These are phyloP conservation scores for Dendrolimus houi DNA, from an alignment of 2,888 invertebrate species.

Conservation along the genomic window DNA sequence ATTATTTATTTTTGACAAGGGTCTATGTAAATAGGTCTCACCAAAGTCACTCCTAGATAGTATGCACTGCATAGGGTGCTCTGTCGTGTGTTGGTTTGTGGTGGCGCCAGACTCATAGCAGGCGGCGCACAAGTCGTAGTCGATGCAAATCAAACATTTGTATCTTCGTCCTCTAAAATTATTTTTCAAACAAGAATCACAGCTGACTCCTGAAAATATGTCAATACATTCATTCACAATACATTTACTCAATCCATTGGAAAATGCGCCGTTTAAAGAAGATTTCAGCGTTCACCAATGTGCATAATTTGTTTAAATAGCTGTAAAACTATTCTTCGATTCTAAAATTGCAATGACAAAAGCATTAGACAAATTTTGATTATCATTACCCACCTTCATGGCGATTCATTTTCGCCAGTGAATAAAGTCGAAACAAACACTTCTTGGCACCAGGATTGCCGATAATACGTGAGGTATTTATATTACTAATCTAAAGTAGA, in stretches of 20 bases:
- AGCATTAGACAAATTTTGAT: conserved; percentile 74
- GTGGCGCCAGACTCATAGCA: conserved; percentile 96
- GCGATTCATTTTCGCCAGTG: conserved; percentile 89
- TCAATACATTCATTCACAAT: conserved; percentile 47
- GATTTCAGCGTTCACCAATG: background rate
- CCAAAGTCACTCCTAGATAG: conserved; percentile 97
- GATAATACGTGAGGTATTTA: conserved; percentile 69
- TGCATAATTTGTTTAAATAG: background rate
- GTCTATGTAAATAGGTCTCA: conserved; percentile 50
- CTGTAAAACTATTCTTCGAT: conserved; percentile 22
- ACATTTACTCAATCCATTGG: background rate
- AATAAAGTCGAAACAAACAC: conserved; percentile 60
- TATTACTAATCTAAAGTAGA: conserved; percentile 72
- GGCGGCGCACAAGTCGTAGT: conserved; percentile 98
- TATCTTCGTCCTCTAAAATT: conserved; percentile 98
- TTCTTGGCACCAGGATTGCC: conserved; percentile 67
- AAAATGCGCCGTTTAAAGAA: background rate
- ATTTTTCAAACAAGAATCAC: conserved; percentile 98
- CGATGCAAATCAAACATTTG: conserved; percentile 99
- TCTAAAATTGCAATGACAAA: conserved; percentile 63
- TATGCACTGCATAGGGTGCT: conserved; percentile 99
- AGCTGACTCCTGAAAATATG: conserved; percentile 93
- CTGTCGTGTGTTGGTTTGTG: conserved; percentile 93
- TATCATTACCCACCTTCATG: conserved; percentile 91
- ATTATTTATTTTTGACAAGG: background rate